Base-by-base conservation (phyloP, 2,797 vertebrate species). In the Cynodonichthys magdalenae region DNA sequence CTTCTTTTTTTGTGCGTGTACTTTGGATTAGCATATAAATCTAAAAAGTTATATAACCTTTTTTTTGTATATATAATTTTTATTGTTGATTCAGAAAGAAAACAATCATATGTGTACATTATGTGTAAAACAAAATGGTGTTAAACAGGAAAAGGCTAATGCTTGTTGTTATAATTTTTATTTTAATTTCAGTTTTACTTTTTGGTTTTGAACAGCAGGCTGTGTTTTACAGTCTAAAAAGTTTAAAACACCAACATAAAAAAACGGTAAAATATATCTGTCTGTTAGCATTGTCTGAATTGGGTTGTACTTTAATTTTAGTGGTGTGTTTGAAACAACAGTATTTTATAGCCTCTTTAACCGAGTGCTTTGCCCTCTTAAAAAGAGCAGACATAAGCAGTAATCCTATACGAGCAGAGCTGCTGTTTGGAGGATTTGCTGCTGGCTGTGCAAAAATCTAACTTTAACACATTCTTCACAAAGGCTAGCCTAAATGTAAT, bases 371-470 rank as follows among this genome's bases (percentile, higher is more conserved):
- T 68, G 29, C 42, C 52, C 41, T 61, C 53, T 63, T 19, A 59
- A 55, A 60, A 54, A 55, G 63, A 68, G 50, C 63, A 53, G 19
- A 24, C 57, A 14, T 51, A 18, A 57, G 49, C 77, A 61, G 41
- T 70, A 63, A 59, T 61, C 28, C 53, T 44, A 50, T 42, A 28
- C 31, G 42, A 51, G 20, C 48, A 63, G 49, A 31, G 56, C 0
- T 44, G 50, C 54, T 66, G 42, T 74, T 51, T 55, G n/a, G 27
- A 62, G 34, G 59, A 53, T 44, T 36, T 15, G 8, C 44, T 78
- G 66, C 59, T 49, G 56, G 3, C 66, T 50, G 20, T 63, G 56
- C 59, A 71, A 51, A 74, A 78, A 63, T 48, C 42, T 46, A 53
- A 44, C 49, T 59, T 4, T 4, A 36, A 27, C 28, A 58, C 7